Evolutionary conservation across 2,113 vertebrate species (phyloP).

Genomic region (Tachycineta bicolor): DNA sequence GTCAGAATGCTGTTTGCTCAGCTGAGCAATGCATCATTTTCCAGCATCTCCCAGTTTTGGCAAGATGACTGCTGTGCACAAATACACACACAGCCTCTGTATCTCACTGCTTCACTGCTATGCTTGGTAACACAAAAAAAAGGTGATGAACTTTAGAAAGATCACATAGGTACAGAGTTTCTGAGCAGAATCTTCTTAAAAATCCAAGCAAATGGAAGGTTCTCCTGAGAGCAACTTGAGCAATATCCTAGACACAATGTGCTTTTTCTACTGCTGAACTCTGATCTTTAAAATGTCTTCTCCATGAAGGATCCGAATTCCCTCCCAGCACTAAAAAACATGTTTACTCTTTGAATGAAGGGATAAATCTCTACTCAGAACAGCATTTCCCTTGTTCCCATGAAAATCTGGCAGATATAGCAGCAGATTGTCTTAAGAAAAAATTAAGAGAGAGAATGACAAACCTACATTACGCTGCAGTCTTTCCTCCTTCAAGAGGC

Average conservation of each 20-base stretch:
- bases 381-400: not conserved
- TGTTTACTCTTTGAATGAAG: not conserved
- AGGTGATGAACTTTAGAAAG: not conserved
- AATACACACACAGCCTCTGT: not conserved
- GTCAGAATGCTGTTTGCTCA: not conserved
- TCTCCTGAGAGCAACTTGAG: not conserved
- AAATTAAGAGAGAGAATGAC: not conserved
- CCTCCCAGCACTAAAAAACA: not conserved
- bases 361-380: not conserved
- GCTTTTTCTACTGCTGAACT: not conserved
- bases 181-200: not conserved
- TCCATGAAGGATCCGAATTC: not conserved
- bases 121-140: not conserved
- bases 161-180: not conserved
- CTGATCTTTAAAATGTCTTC: not conserved
- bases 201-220: not conserved
- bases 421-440: not conserved
- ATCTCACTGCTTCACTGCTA: not conserved
- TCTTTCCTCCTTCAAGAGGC: not conserved
- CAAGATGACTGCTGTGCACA: not conserved
- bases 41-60: not conserved
- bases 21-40: not conserved
- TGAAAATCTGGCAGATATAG: not conserved
- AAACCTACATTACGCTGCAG: not conserved
- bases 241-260: not conserved